phyloP scores from a whole-genome alignment of 2,113 vertebrate species.

The Cololabis saira region DNA sequence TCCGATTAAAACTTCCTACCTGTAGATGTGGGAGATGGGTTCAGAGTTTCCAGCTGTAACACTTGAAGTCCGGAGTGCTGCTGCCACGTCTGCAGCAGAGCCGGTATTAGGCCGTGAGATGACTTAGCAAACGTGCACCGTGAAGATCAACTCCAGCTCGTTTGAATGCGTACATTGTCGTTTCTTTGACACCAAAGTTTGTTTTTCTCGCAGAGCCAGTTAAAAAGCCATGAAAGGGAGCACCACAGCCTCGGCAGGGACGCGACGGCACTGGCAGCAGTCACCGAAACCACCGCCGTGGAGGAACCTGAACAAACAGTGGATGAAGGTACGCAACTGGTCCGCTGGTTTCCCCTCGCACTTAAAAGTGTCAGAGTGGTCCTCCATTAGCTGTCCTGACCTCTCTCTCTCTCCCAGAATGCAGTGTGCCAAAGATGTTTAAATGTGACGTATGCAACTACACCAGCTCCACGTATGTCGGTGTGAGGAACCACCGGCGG shows the following conservation, averaged over 20 bases:
- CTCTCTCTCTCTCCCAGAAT: constrained; percentile 44
- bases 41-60: constrained; percentile 25
- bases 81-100: constrained; percentile 1
- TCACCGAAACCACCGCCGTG: constrained; percentile 49
- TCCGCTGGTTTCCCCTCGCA: background rate
- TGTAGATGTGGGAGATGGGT: constrained; percentile 2
- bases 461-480: constrained; percentile 93
- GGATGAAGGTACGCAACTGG: constrained; percentile 63
- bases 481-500: constrained; percentile 94
- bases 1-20: constrained; percentile 33
- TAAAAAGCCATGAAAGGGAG: constrained; percentile 79
- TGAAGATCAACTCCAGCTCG: background rate
- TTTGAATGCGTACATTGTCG: background rate
- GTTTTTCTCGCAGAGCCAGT: constrained; percentile 69
- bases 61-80: background rate
- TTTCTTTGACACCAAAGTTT: background rate
- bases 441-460: constrained; percentile 95
- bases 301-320: constrained; percentile 66
- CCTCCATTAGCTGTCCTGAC: background rate
- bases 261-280: constrained; percentile 41
- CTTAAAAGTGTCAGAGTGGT: background rate
- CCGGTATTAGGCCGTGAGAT: background rate
- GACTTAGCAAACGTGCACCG: background rate
- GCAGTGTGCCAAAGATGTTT: constrained; percentile 84
- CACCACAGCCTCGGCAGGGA: constrained; percentile 65